Evolutionary conservation across 2,797 vertebrate genomes (phyloP).

Genomic region (Ispidina picta): DNA sequence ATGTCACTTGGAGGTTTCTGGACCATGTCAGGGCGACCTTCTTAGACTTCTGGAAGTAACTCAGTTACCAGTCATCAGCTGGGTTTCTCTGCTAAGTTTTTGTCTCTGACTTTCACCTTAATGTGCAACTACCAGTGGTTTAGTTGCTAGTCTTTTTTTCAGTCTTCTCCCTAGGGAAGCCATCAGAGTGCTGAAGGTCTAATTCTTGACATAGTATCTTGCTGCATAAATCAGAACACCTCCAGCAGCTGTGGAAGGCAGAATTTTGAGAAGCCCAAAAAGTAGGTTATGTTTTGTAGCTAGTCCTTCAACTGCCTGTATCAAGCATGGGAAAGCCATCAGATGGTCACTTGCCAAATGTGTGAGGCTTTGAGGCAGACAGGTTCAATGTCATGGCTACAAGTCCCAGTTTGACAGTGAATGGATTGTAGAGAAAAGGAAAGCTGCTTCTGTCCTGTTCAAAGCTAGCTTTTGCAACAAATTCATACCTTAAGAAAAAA

Average conservation of each 20-base stretch:
- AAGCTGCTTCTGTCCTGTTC: background rate
- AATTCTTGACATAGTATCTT: background rate
- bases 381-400: background rate
- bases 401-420: background rate
- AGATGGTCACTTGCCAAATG: background rate
- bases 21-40: accelerated
- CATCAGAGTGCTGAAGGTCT: background rate
- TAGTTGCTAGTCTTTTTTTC: background rate
- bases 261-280: background rate
- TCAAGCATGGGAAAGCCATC: background rate
- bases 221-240: background rate
- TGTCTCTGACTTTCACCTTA: background rate
- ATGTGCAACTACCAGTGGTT: accelerated
- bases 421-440: background rate
- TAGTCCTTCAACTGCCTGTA: background rate
- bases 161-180: background rate
- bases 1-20: background rate
- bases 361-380: background rate
- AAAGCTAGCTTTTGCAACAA: background rate
- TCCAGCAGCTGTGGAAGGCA: background rate
- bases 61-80: background rate
- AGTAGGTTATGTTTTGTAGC: background rate
- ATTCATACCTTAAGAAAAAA: background rate
- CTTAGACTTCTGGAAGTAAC: background rate
- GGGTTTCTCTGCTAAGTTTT: background rate